A percentile compares a stretch with the other conserved stretches of the same genome.
These are phyloP conservation scores for Oreotrochilus melanogaster DNA, from an alignment of 2,113 vertebrate species.

Conservation along the genomic window DNA sequence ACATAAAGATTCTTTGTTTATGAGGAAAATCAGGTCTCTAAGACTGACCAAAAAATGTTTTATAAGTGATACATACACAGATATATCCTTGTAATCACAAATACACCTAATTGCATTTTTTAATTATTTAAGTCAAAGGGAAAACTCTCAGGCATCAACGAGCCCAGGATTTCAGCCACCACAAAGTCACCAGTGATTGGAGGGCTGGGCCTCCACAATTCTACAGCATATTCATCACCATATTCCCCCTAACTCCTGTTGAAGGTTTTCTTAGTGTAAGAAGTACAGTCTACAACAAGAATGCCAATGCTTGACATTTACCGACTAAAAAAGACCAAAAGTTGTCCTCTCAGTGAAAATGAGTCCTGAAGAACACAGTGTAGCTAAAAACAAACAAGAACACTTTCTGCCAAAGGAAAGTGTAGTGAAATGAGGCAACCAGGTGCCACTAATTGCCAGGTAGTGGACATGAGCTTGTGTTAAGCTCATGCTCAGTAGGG, in stretches of 20 bases:
- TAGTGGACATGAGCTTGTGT: too few species aligned
- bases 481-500: too few species aligned
- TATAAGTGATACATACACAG: not conserved
- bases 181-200: not conserved
- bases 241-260: not conserved
- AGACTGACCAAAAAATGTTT: not conserved
- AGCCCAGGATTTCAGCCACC: not conserved
- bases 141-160: not conserved
- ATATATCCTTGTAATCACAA: not conserved
- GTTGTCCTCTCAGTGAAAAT: not conserved
- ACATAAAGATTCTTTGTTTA: not conserved
- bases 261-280: not conserved
- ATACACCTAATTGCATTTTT: not conserved
- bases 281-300: not conserved
- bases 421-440: too few species aligned
- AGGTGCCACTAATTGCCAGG: too few species aligned
- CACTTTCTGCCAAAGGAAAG: not conserved
- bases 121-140: not conserved
- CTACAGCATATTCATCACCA: not conserved
- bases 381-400: not conserved
- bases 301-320: not conserved
- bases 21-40: not conserved
- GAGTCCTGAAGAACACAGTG: not conserved
- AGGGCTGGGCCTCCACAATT: not conserved
- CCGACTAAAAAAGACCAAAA: not conserved